Evolutionary conservation across 2,888 invertebrate species (phyloP).

Genomic region (Trissolcus japonicus): DNA sequence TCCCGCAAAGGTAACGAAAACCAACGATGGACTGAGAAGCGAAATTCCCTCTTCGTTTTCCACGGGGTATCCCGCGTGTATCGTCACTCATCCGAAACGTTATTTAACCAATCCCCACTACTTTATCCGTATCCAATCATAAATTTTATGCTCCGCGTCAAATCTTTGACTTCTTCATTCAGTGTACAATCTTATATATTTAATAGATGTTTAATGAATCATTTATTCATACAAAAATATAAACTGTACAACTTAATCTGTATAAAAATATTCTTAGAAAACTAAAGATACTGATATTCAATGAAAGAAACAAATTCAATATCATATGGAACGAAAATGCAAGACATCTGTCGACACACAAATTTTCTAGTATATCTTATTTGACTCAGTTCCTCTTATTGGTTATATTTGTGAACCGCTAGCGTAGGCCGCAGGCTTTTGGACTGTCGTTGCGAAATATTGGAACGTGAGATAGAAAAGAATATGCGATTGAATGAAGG

Average conservation of each 20-base stretch:
- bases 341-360: constrained; percentile 23
- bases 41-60: constrained; percentile 44
- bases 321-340: not conserved
- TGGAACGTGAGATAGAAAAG: constrained; percentile 26
- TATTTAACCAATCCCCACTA: constrained; percentile 61
- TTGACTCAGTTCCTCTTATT: constrained; percentile 31
- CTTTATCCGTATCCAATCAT: constrained; percentile 17
- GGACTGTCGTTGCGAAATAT: constrained; percentile 35
- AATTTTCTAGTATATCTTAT: constrained; percentile 26
- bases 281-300: constrained; percentile 3
- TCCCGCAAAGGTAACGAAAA: constrained; percentile 47
- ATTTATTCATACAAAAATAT: no score
- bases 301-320: constrained; percentile 8
- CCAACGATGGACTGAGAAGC: constrained; percentile 9
- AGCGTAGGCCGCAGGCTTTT: constrained; percentile 33
- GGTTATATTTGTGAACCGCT: constrained; percentile 35
- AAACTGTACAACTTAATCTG: no score
- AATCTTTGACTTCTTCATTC: not conserved
- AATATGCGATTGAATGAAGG: constrained; percentile 26
- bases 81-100: constrained; percentile 65
- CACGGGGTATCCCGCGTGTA: constrained; percentile 39
- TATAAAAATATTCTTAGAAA: not conserved
- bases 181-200: not conserved
- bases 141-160: not conserved
- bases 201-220: not conserved